A percentile compares a stretch with the other conserved stretches of the same genome.
Conservation (phyloP, 2,797 vertebrate genomes). For the Poecilia picta region DNA sequence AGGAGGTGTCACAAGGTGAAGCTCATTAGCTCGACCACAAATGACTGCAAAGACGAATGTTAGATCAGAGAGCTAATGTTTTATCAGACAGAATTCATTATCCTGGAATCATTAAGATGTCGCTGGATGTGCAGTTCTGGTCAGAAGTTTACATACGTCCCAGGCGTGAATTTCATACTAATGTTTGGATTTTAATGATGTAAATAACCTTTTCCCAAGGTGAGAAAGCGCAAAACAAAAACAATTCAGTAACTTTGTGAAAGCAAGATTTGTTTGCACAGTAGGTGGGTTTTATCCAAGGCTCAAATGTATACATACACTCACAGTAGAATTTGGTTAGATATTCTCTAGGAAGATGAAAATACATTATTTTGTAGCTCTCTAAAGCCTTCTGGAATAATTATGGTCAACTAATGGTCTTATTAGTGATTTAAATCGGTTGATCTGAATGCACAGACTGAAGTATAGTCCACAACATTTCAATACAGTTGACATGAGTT, state of each 20-base stretch:
- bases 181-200: neutral
- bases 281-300: neutral
- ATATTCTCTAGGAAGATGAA: neutral
- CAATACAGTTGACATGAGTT: neutral
- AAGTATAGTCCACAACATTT: neutral
- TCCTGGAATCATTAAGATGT: neutral
- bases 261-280: neutral
- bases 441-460: neutral
- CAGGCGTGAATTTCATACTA: neutral
- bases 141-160: neutral
- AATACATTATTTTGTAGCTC: neutral
- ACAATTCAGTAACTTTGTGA: neutral
- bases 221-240: neutral
- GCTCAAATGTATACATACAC: neutral
- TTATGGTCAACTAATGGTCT: neutral
- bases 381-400: neutral
- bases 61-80: slow-evolving; percentile 20
- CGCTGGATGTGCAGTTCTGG: neutral
- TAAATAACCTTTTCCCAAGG: neutral
- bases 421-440: neutral
- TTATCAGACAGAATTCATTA: slow-evolving; percentile 4
- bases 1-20: slow-evolving; percentile 41
- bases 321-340: neutral
- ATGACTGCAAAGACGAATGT: slow-evolving; percentile 47
- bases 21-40: slow-evolving; percentile 54